Percentiles rank a stretch among this genome's conserved stretches.
Conservation (phyloP, 2,888 invertebrate species). For the Zootermopsis nevadensis region DNA sequence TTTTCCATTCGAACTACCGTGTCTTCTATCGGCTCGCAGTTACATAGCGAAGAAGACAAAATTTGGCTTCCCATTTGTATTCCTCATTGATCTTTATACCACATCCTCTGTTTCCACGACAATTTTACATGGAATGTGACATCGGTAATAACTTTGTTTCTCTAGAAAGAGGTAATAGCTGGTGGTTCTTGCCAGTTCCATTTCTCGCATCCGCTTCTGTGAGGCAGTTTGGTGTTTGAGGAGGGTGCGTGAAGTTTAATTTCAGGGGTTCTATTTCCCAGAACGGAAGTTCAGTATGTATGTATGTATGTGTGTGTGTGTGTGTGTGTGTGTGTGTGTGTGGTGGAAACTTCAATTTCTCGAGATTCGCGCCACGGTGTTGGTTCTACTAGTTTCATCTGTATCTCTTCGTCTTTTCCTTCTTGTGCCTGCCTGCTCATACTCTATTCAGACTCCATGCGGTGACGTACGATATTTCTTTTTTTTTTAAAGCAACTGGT, state of each 20-base stretch:
- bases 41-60: not conserved
- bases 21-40: not conserved
- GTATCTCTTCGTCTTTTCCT: conserved; percentile 5
- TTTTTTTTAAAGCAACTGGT: not conserved
- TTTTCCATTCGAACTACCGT: too few species aligned
- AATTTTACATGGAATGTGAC: conserved; percentile 34
- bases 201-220: not conserved
- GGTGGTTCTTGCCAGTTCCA: conserved; percentile 2
- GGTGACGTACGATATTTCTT: not conserved
- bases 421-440: not conserved
- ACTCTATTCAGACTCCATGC: not conserved
- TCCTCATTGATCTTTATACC: not conserved
- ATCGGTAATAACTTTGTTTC: conserved; percentile 23
- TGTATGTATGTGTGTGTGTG: not conserved
- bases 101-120: not conserved
- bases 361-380: not conserved
- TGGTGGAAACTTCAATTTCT: conserved; percentile 22
- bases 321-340: not conserved
- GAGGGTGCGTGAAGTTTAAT: conserved; percentile 23
- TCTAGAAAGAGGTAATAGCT: not conserved
- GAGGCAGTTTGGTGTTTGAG: not conserved
- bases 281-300: conserved; percentile 10
- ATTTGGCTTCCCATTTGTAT: not conserved
- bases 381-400: conserved; percentile 1
- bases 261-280: not conserved